Evolutionary conservation across 1,140 invertebrate genomes (phyloP), one percentile per base, ranked within the genome.

Genomic region (Plectrocnemia conspersa): DNA sequence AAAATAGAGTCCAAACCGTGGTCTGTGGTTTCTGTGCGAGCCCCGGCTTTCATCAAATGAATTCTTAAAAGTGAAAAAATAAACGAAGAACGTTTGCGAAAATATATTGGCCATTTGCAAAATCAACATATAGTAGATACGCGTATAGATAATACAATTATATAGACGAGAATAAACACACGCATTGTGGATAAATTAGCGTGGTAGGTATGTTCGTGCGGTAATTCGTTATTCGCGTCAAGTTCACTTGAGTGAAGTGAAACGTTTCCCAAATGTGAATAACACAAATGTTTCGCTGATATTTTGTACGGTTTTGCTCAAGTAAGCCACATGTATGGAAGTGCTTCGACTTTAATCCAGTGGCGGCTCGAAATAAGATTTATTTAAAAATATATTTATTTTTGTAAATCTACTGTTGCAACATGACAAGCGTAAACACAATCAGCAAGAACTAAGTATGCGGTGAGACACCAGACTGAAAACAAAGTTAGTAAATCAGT

Each of bases 251-350:
- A n/a, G 15, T 9, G 35, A 38, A 38, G 35, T 38, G 15, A 13
- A 16, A n/a, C n/a, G 42, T 24, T 22, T 16, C 2, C 21, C 47
- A 50, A 50, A 50, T 50, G 47, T 50, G n/a, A n/a, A n/a, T n/a
- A n/a, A n/a, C n/a, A n/a, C n/a, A n/a, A n/a, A n/a, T n/a, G n/a
- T 50, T 13, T 19, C 47, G 33, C 47, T 38, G 23, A 36, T 35
- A 35, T 48, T 48, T 35, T 22, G 44, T n/a, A 22, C 25, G 4
- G 36, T 50, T 29, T 25, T 24, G 32, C 33, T 21, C 18, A 38
- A 36, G 33, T 35, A 50, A 23, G 32, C 33, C 33, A 38, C 47
- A 50, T 38, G 47, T 47, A 35, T 32, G 42, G 18, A 45, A 45
- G 3, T 45, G 42, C 24, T 25, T n/a, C 15, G 29, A 45, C 29